These are phyloP conservation scores for Cerastoderma edule DNA, from an alignment of 2,888 invertebrate genomes.

Conservation along the genomic window DNA sequence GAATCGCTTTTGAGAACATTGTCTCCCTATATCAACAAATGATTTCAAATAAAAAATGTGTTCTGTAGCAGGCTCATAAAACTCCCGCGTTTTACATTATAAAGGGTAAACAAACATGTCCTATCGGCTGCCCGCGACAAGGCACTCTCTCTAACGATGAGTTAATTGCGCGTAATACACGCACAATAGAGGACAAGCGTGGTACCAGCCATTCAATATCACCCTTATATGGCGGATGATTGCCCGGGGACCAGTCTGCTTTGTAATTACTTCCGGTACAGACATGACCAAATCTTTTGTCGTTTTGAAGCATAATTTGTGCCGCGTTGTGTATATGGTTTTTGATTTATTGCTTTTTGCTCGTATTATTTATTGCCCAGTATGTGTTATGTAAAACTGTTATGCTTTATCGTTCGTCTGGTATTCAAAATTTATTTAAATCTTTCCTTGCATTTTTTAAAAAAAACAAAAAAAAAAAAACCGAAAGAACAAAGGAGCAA, in stretches of 20 bases:
- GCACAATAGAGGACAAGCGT: neutral
- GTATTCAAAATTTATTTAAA: neutral
- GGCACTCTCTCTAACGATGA: too few relatives aligned
- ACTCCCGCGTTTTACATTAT: too few relatives aligned
- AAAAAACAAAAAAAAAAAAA: too few relatives aligned
- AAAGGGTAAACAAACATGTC: too few relatives aligned
- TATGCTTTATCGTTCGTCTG: neutral
- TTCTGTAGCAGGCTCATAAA: too few relatives aligned
- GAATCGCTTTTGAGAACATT: too few relatives aligned
- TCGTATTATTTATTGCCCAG: neutral
- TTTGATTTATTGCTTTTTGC: neutral
- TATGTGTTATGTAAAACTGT: neutral
- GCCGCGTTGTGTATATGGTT: neutral
- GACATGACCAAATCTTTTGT: constrained; percentile 15
- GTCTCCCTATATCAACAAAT: neutral
- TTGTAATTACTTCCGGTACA: constrained; percentile 17
- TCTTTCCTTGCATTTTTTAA: neutral
- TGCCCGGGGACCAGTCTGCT: neutral
- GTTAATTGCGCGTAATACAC: neutral
- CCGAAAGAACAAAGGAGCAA: too few relatives aligned
- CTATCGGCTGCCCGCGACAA: too few relatives aligned
- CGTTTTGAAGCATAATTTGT: too few relatives aligned
- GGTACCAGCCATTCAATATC: constrained; percentile 4
- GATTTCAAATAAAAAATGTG: neutral
- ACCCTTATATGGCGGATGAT: neutral